Conservation (phyloP, 2,888 invertebrate genomes). For the Cheilosia urbana region DNA sequence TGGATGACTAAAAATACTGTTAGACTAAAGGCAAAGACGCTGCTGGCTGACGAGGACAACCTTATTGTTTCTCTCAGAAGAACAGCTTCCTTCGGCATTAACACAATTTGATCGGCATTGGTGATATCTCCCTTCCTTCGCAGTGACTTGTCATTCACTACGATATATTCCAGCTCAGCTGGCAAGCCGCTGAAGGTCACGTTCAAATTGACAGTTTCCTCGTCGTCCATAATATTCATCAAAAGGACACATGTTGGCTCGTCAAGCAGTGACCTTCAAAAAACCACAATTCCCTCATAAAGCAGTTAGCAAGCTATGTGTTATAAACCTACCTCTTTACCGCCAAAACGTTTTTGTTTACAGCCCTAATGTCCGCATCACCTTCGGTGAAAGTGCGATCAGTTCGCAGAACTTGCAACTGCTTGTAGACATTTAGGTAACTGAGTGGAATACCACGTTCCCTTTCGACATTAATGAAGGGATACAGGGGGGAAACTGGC, state of each 20-base stretch:
- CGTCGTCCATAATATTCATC: constrained; percentile 83
- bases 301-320: not conserved
- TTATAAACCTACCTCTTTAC: constrained; percentile 79
- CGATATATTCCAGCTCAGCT: constrained; percentile 77
- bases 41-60: constrained; percentile 73
- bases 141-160: constrained; percentile 78
- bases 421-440: constrained; percentile 86
- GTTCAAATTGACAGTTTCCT: constrained; percentile 82
- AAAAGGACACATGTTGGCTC: constrained; percentile 83
- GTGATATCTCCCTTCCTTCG: constrained; percentile 78
- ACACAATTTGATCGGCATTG: constrained; percentile 74
- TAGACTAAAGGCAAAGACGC: constrained; percentile 78
- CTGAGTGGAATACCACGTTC: constrained; percentile 84
- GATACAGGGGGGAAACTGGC: constrained; percentile 85
- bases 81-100: constrained; percentile 81
- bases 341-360: constrained; percentile 84
- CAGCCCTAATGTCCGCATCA: constrained; percentile 83
- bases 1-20: not conserved
- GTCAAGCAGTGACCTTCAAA: constrained; percentile 78
- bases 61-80: constrained; percentile 78
- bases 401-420: constrained; percentile 84
- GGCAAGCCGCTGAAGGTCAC: constrained; percentile 77
- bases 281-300: not conserved
- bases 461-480: constrained; percentile 85
- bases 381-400: constrained; percentile 85